These are phyloP conservation scores for Panurus biarmicus DNA, from an alignment of 2,113 vertebrate species.

Conservation along the genomic window DNA sequence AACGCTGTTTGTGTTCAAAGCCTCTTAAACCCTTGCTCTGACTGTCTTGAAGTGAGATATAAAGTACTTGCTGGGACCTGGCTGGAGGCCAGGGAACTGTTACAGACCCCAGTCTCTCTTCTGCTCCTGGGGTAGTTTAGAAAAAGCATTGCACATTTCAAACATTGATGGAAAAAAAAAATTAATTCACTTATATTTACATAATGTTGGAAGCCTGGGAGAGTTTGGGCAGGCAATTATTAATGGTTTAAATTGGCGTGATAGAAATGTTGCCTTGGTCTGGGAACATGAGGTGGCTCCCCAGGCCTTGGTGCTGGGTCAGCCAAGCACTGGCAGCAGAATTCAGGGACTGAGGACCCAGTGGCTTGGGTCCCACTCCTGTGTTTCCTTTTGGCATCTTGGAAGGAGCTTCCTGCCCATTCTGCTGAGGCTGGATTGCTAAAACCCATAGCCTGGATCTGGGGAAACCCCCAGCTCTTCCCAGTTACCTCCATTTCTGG, in stretches of 20 bases:
- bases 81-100: neutral
- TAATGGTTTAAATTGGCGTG: neutral
- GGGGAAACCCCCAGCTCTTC: neutral
- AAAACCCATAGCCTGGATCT: neutral
- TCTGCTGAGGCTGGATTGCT: neutral
- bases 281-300: neutral
- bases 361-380: neutral
- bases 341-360: accelerated
- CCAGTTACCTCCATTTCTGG: neutral
- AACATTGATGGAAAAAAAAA: conserved; percentile 14
- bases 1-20: neutral
- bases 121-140: neutral
- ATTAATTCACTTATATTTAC: conserved; percentile 45
- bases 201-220: neutral
- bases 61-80: neutral
- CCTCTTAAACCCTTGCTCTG: conserved; percentile 10
- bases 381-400: neutral
- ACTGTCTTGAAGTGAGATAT: neutral
- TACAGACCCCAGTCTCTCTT: neutral
- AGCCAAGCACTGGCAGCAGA: accelerated
- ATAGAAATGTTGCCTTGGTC: neutral
- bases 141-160: neutral
- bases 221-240: neutral
- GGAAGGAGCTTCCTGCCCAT: neutral
- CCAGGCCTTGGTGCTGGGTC: neutral